Evolutionary conservation across 2,888 invertebrate genomes (phyloP), one percentile per base, ranked within the genome.

Genomic region (Coelopa pilipes): DNA sequence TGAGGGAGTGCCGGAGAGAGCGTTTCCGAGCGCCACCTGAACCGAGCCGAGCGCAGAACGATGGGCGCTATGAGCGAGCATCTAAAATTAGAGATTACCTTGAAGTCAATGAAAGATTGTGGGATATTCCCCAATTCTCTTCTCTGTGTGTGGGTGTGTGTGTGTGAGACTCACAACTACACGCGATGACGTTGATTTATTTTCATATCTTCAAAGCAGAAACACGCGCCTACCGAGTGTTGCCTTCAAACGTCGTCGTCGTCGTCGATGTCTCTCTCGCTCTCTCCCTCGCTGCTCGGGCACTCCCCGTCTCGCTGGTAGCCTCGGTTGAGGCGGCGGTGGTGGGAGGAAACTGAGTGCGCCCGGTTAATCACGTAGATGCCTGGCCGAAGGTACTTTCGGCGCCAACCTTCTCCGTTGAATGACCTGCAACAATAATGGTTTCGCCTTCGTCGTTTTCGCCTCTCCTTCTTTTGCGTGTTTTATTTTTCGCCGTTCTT

Each of bases 171-270:
- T 34, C 34, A 34, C 34, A 7, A 34, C 34, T 34, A 13, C 24
- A 24, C 24, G 17, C 57, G 24, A 59, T 59, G 57, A 59, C 57
- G 57, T 59, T 21, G 3, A 59, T 59, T 19, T 59, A 59, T 11
- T 19, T 57, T 17, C 57, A 21, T 59, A 59, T 59, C 57, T 12
- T 10, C 19, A 12, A 59, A 59, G n/a, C n/a, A 21, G 4, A 21
- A 59, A 59, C 57, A 59, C 57, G 57, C 57, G 57, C 21, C 57
- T 19, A 59, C 57, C 21, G 24, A 59, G 57, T 59, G 57, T 59
- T 59, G 34, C 34, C 34, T 34, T 34, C 9, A 21, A 21, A 12
- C 57, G 11, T 17, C 21, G 21, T 59, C 11, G 24, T 12, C 19
- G 24, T 13, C 19, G 57, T 59, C 24, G 3, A 17, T 4, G 17